phyloP scores from a whole-genome alignment of 2,797 vertebrate species.

The Phaenicophaeus curvirostris region DNA sequence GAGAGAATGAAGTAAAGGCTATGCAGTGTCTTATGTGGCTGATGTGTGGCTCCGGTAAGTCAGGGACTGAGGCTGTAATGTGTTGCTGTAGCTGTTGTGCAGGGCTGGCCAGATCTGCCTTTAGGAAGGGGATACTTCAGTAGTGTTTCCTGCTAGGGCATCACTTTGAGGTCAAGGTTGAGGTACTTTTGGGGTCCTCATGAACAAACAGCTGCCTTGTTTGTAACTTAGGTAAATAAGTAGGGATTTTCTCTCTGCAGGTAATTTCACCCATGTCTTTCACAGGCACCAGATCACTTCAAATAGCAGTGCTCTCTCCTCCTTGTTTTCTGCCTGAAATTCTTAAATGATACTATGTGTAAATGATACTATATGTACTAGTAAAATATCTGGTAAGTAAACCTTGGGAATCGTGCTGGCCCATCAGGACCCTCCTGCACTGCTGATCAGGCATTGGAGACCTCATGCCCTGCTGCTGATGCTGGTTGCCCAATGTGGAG shows the following conservation, averaged over 20 bases:
- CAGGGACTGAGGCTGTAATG: fast-evolving
- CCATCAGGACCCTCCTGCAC: background rate
- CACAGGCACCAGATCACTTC: background rate
- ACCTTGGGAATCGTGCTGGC: background rate
- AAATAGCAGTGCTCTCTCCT: background rate
- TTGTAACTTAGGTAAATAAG: background rate
- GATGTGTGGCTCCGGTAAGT: fast-evolving
- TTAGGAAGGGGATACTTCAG: background rate
- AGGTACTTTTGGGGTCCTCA: background rate
- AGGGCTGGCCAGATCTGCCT: background rate
- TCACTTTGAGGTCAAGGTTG: background rate
- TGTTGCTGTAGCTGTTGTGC: background rate
- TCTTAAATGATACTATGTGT: background rate
- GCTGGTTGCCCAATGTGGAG: background rate
- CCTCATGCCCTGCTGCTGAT: fast-evolving
- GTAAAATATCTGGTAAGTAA: background rate
- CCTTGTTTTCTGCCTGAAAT: background rate
- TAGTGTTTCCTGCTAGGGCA: background rate
- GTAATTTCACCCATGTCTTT: background rate
- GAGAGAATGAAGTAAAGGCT: fast-evolving
- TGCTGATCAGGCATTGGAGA: background rate
- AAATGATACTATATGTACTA: background rate
- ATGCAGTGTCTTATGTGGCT: fast-evolving
- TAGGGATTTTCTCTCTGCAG: background rate
- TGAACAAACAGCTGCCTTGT: background rate